phyloP scores from a whole-genome alignment of 2,113 vertebrate genomes.

The Muscicapa adusta region DNA sequence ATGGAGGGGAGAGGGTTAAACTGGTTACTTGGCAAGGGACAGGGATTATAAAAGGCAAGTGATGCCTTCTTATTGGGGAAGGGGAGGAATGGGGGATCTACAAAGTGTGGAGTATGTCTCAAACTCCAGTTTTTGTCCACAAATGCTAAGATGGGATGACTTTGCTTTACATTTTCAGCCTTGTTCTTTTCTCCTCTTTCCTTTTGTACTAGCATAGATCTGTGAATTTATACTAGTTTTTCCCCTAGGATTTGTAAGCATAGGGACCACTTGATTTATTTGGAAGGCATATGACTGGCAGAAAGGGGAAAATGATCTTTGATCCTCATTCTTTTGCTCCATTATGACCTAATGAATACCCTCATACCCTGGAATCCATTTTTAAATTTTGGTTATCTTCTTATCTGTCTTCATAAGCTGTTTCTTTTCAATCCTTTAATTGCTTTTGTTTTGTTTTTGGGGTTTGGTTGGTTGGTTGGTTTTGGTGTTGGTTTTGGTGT shows the following conservation, averaged over 20 bases:
- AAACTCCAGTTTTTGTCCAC: not conserved
- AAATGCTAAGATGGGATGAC: not conserved
- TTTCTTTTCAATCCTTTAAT: not conserved
- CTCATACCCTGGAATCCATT: accelerated
- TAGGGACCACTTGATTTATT: not conserved
- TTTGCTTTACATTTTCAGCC: not conserved
- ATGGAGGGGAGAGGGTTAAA: not conserved
- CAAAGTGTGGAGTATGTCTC: not conserved
- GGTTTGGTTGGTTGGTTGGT: too few relatives aligned
- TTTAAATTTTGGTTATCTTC: not conserved
- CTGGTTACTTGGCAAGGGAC: not conserved
- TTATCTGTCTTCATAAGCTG: not conserved
- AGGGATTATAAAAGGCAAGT: accelerated
- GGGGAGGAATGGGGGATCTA: not conserved
- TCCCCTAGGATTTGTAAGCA: not conserved
- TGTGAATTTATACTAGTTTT: not conserved
- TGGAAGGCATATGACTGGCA: not conserved
- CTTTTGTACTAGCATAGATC: not conserved
- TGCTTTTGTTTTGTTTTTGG: not conserved
- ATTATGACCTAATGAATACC: not conserved
- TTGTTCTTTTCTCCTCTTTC: not conserved
- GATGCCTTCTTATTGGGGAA: accelerated
- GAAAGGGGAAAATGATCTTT: not conserved
- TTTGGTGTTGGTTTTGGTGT: too few relatives aligned
- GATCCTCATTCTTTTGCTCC: not conserved